Conservation (phyloP, 2,113 vertebrate species). For the Trichomycterus rosablanca region DNA sequence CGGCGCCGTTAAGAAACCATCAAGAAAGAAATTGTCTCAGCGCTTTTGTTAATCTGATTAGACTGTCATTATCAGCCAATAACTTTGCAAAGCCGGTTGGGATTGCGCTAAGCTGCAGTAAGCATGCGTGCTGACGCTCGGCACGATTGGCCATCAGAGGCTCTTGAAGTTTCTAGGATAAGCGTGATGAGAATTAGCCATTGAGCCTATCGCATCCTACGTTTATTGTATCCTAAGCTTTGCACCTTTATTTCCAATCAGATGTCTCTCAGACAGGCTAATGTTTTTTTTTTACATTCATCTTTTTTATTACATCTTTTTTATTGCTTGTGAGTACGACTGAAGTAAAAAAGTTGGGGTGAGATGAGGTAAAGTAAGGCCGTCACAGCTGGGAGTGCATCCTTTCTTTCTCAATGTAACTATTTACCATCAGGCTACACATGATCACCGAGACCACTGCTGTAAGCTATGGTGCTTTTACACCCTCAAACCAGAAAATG, state of each 20-base stretch:
- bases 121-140: slow-evolving; percentile 50
- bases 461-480: too few species aligned
- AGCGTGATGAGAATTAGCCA: slow-evolving; percentile 5
- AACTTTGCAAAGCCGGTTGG: slow-evolving; percentile 58
- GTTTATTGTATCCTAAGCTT: not conserved
- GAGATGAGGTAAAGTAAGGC: too few species aligned
- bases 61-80: slow-evolving; percentile 67
- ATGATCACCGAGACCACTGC: too few species aligned
- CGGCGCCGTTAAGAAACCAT: slow-evolving; percentile 71
- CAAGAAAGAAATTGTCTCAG: slow-evolving; percentile 71
- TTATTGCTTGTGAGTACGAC: not conserved
- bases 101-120: slow-evolving; percentile 56
- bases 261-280: slow-evolving; percentile 12
- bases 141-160: slow-evolving; percentile 22
- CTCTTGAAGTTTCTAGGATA: not conserved
- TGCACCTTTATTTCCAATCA: slow-evolving; percentile 14
- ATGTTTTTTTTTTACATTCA: too few species aligned
- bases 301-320: not conserved
- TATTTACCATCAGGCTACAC: too few species aligned
- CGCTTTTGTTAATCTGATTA: slow-evolving; percentile 73
- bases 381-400: too few species aligned
- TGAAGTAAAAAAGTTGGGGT: too few species aligned
- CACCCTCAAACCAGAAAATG: too few species aligned
- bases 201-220: slow-evolving; percentile 5
- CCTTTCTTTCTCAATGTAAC: too few species aligned